Evolutionary conservation across 2,797 vertebrate genomes (phyloP), one percentile per base, ranked within the genome.

Genomic region (Melanotaenia nigrans): DNA sequence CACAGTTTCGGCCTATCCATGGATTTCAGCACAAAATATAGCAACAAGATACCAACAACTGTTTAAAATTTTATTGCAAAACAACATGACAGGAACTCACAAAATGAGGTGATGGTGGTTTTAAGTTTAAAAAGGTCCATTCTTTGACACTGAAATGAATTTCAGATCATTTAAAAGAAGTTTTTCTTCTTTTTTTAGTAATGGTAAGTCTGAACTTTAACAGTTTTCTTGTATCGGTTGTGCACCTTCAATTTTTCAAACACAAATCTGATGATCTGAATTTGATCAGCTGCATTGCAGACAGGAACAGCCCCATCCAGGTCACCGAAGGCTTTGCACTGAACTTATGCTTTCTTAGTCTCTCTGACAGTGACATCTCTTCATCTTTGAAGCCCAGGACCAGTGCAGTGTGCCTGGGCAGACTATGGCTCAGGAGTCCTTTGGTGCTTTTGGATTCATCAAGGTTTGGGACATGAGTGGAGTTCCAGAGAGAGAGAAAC

Each of bases 31-130:
- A 42, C 54, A 73, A 45, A 60, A 61, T 22, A 35, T 11, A 2
- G 20, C 16, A 54, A 61, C 20, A 51, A 3, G 38, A 47, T 36
- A 64, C 55, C 18, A 60, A 16, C 63, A 68, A 28, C 33, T 38
- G 71, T 80, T 87, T 42, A 5, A 54, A 33, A 14, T 51, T 92
- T 92, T 92, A 92, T 91, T 91, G 89, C 54, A 89, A 92, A 92
- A 88, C 22, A 74, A 70, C 65, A 89, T 75, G 80, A 83, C 77
- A 70, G 70, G 82, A 90, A 71, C 62, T 67, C 66, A 84, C 65
- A 85, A 72, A 80, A 84, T 71, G 45, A 81, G 74, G 80, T 78
- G 85, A 76, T 3, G 54, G 65, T 78, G 69, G 42, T 58, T 76
- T 68, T 63, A 63, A 70, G 58, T 81, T 47, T n/a, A 60, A 33